phyloP scores from a whole-genome alignment of 2,888 invertebrate genomes.

The Glaucopsyche alexis region DNA sequence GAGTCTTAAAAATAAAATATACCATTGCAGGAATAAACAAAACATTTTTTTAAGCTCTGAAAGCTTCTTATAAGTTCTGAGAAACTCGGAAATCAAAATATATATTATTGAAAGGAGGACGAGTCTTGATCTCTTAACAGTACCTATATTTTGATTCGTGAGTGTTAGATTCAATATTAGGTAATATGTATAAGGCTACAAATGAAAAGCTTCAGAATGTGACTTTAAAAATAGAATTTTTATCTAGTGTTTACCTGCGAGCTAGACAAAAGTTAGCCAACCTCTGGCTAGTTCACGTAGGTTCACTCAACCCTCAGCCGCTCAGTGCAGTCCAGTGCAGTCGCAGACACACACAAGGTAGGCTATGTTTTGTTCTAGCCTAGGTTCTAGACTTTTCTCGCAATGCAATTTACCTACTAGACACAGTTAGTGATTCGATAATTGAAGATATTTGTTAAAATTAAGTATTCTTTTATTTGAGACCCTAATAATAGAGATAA shows the following conservation, averaged over 20 bases:
- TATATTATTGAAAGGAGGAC: too few species aligned
- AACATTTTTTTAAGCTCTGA: too few species aligned
- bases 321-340: conserved; percentile 33
- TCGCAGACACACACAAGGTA: conserved; percentile 41
- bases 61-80: too few species aligned
- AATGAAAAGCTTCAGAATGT: too few species aligned
- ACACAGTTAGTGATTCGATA: neutral
- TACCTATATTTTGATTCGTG: too few species aligned
- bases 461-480: neutral
- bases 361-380: conserved; percentile 36
- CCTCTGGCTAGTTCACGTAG: conserved; percentile 60
- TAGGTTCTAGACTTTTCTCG: conserved; percentile 14
- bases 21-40: too few species aligned
- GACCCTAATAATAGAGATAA: neutral
- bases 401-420: neutral
- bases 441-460: neutral
- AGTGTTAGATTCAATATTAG: neutral
- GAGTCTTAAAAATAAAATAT: too few species aligned
- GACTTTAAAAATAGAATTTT: too few species aligned
- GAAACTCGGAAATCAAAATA: too few species aligned
- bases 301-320: conserved; percentile 65
- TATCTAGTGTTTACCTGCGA: neutral
- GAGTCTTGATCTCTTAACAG: too few species aligned
- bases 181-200: too few species aligned
- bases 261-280: conserved; percentile 33